These are phyloP conservation scores for Drosophila subobscura DNA, from an alignment of 1,140 invertebrate genomes.

Conservation along the genomic window DNA sequence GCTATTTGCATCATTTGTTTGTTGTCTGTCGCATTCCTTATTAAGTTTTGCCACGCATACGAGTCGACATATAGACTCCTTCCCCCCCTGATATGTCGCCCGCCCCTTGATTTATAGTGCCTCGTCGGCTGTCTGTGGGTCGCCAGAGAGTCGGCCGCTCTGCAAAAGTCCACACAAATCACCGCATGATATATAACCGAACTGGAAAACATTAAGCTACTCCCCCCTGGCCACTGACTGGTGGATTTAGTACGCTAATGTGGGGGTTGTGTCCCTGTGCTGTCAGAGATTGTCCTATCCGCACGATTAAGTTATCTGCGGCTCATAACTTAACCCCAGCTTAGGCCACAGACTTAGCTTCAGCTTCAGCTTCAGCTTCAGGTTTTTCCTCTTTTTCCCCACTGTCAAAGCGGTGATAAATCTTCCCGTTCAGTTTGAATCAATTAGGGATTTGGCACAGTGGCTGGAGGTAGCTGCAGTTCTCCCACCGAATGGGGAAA, in stretches of 20 bases:
- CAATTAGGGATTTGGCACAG: conserved; percentile 36
- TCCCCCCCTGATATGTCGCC: conserved; percentile 24
- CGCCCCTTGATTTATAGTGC: conserved; percentile 62
- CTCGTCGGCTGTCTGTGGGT: conserved; percentile 37
- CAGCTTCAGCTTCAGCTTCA: neutral
- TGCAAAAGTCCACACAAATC: conserved; percentile 72
- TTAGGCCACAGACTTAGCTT: too few relatives aligned
- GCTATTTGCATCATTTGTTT: conserved; percentile 49
- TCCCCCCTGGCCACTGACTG: conserved; percentile 10
- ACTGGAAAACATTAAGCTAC: conserved; percentile 54
- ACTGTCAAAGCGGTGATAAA: conserved; percentile 43
- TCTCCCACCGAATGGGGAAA: conserved; percentile 20
- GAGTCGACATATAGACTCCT: neutral
- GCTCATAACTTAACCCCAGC: neutral
- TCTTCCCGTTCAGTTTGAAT: conserved; percentile 32
- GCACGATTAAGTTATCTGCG: neutral
- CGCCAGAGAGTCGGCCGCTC: conserved; percentile 47
- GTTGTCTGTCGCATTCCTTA: conserved; percentile 62
- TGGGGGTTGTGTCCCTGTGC: neutral
- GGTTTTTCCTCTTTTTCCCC: conserved; percentile 21
- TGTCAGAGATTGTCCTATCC: neutral
- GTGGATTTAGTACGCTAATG: conserved; percentile 48
- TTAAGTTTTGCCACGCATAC: conserved; percentile 59
- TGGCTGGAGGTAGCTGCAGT: neutral
- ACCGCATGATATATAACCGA: conserved; percentile 67